Evolutionary conservation across 53 echinoderm and acorn worm genomes (phyloP), one percentile per base, ranked within the genome.

Genomic region (Echinarachnius parma): DNA sequence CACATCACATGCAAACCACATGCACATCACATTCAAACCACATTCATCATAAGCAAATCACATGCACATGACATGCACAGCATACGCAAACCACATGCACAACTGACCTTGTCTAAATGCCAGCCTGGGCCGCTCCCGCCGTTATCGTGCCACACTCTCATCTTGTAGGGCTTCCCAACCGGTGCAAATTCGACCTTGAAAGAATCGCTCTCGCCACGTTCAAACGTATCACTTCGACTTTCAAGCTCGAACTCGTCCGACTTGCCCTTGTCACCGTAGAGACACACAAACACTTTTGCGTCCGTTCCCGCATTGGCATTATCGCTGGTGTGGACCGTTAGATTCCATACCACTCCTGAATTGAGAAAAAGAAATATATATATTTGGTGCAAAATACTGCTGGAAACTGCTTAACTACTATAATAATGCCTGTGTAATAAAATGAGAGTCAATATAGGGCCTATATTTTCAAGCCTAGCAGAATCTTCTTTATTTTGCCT

Each of bases 101-200:
- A n/a, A 30, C 60, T 22, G 58, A 98, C 98, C 98, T 91, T 91
- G 30, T 91, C 85, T 2, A 98, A 68, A 78, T 98, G 90, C 98
- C 98, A 98, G 2, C 98, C 91, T 14, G 98, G 75, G 8, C 84
- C 88, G 68, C 84, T 28, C 26, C 98, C 98, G 62, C 61, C 47
- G 20, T 78, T 52, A 34, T 95, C 95, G 52, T 95, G 95, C 89
- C 95, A 89, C 25, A 90, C 84, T 34, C 88, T 63, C 66, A 98
- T 70, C 69, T 98, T 98, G 67, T 83, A 98, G 0, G 91, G 98
- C 54, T 98, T 98, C 33, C 98, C 98, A 9, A 98, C 88, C 34
- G 85, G 85, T 1, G 86, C 87, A 16, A 70, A 60, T 42, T 56
- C 57, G 35, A 72, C 55, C 50, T 98, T 98, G 77, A 98, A 98